Evolutionary conservation across 2,797 vertebrate genomes (phyloP).

Genomic region (Sciurus carolinensis): DNA sequence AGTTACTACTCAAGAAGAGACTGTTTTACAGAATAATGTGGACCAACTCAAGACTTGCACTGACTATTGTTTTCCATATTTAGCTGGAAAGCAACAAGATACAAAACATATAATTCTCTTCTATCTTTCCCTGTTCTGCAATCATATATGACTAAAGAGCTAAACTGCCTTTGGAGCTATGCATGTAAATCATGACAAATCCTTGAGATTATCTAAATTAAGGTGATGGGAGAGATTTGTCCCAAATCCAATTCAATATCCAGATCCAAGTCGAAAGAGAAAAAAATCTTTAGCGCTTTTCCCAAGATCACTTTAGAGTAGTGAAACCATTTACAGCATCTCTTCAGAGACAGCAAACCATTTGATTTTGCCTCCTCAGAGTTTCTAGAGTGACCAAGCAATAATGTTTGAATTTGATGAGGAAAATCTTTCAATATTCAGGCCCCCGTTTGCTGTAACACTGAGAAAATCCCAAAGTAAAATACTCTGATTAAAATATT

Average conservation of each 20-base stretch:
- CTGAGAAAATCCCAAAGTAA: neutral
- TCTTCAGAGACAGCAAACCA: neutral
- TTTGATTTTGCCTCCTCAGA: neutral
- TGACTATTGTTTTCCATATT: neutral
- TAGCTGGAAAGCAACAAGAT: neutral
- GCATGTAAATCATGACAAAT: neutral
- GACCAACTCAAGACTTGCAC: neutral
- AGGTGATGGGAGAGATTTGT: neutral
- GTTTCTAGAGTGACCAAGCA: neutral
- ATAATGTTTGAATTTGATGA: neutral
- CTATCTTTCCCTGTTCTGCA: neutral
- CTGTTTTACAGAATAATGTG: neutral
- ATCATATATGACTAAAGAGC: neutral
- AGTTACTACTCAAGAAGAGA: neutral
- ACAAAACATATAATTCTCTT: neutral
- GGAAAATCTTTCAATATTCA: slow-evolving; percentile 12
- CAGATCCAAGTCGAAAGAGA: neutral
- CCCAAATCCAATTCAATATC: neutral
- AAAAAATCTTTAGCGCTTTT: neutral
- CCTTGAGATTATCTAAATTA: neutral
- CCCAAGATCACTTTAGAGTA: neutral
- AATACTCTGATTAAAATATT: neutral
- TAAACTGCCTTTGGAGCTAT: neutral
- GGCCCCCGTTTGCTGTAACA: neutral
- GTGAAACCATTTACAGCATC: neutral